Percentiles rank a stretch among this genome's conserved stretches.
Evolutionary conservation across 1,140 invertebrate genomes (phyloP).

Genomic region (Laupala kohalensis): DNA sequence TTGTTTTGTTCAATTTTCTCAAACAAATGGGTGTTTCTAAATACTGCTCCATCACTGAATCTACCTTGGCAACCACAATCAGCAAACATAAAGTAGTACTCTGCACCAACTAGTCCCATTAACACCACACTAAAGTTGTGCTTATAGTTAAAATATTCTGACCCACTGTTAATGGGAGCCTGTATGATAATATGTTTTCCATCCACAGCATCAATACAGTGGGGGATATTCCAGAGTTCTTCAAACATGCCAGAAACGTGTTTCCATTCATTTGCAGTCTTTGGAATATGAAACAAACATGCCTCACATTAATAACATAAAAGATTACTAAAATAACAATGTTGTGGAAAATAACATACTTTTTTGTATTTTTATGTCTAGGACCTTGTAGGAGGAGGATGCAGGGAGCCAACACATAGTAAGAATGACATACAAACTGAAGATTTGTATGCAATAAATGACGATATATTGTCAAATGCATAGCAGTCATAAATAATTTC

Average conservation of each 20-base stretch:
- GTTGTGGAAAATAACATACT: not conserved
- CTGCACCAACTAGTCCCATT: no score
- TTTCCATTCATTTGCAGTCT: slow-evolving; percentile 20
- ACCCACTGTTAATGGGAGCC: slow-evolving; percentile 21
- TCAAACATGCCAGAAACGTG: slow-evolving; percentile 18
- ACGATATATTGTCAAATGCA: not conserved
- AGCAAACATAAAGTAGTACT: no score
- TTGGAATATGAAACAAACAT: not conserved
- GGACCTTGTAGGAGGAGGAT: no score
- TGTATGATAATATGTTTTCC: slow-evolving; percentile 28
- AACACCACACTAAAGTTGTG: no score
- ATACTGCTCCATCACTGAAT: no score
- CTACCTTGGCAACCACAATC: no score
- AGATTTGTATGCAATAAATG: not conserved
- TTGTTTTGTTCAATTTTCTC: slow-evolving; percentile 14
- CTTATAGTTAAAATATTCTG: slow-evolving; percentile 18
- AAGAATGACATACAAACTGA: not conserved
- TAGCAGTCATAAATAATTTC: not conserved
- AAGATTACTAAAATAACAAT: no score
- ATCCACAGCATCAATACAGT: slow-evolving; percentile 27
- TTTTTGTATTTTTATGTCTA: not conserved
- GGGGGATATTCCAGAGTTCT: slow-evolving; percentile 26
- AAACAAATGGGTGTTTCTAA: slow-evolving; percentile 24
- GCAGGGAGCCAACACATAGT: not conserved
- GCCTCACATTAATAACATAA: no score